These are phyloP conservation scores for Rotaria magnacalcarata DNA, from an alignment of 2,888 invertebrate species.

Conservation along the genomic window DNA sequence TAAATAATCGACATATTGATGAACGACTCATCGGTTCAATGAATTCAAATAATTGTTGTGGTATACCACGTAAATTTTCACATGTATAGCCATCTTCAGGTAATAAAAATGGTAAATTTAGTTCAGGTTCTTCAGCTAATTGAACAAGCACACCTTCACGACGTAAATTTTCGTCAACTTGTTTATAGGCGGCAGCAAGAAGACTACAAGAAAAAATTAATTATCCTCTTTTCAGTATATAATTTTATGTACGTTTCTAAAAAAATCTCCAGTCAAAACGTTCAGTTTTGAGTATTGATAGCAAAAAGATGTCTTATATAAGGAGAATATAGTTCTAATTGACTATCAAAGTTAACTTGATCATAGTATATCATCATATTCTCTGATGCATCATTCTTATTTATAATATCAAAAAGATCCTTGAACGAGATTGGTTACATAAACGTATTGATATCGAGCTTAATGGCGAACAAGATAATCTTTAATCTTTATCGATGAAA, in stretches of 20 bases:
- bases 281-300: too few relatives aligned
- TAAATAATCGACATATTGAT: conserved; percentile 46
- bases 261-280: too few relatives aligned
- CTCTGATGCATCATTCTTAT: not conserved
- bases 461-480: too few relatives aligned
- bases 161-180: conserved; percentile 76
- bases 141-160: conserved; percentile 73
- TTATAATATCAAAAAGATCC: not conserved
- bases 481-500: not conserved
- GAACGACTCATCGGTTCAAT: conserved; percentile 72
- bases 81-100: conserved; percentile 97
- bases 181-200: conserved; percentile 57
- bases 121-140: conserved; percentile 77
- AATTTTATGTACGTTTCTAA: too few relatives aligned
- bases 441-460: not conserved
- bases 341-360: not conserved
- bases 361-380: not conserved
- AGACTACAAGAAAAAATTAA: conserved; percentile 55
- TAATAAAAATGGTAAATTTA: conserved; percentile 81
- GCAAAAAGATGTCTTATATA: too few relatives aligned
- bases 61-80: conserved; percentile 87
- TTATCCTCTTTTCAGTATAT: too few relatives aligned
- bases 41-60: conserved; percentile 78
- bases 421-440: not conserved
- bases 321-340: not conserved